Base-by-base conservation (phyloP, 1,140 invertebrate species). In the Phymorhynchus buccinoides region DNA sequence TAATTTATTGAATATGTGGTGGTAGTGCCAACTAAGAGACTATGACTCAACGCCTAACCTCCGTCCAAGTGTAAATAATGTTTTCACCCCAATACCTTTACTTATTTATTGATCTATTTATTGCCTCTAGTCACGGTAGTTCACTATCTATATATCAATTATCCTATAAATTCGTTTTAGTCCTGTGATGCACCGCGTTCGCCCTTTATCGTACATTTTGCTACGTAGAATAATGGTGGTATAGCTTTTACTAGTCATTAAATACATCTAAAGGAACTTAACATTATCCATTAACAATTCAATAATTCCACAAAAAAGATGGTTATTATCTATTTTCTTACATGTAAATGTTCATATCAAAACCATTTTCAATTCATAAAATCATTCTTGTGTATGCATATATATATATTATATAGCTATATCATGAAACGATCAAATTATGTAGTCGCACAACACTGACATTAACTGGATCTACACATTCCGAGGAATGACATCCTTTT, bases 91-190 rank as follows among this genome's bases (percentile, higher is more conserved):
- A 7, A 39, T 22, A 81, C 30, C 9, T 68, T 39, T 66, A 66
- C 68, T 81, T 80, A 80, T 80, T 80, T 6, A 56, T 56, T 52
- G 30, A 81, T 81, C 41, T 81, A 81, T 66, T 81, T 39, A 6
- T 41, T 78, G 9, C 42, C 9, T 42, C 39, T 42, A 35, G 18
- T 78, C n/a, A 41, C 30, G 77, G n/a, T 78, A 27, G 30, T 78
- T 22, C 14, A 42, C 30, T 42, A 7, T 78, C 4, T 3, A 16
- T n/a, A 22, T 78, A 41, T 22, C 30, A 16, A 78, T 78, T 30
- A 78, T 22, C 35, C 16, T 42, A 12, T 30, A 12, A 9, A n/a
- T 41, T n/a, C 35, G n/a, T n/a, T n/a, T 44, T 44, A 78, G 44
- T 42, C 77, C 22, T 27, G 39, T 41, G 22, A 42, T 41, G 44